Conservation (phyloP, 2,888 invertebrate species). For the Lasiommata megera region DNA sequence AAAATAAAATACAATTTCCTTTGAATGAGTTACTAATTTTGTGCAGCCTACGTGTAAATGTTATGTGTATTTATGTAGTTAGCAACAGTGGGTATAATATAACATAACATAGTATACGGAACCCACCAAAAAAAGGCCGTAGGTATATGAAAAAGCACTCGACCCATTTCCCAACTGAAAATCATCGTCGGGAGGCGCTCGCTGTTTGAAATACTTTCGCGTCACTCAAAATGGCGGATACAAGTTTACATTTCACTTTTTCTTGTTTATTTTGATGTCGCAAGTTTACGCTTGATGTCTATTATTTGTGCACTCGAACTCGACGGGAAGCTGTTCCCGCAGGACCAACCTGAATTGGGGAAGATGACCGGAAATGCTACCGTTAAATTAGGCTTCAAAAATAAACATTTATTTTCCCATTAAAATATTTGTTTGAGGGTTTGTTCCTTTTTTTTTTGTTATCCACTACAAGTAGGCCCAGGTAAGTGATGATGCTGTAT, state of each 20-base stretch:
- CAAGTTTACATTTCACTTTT: slow-evolving; percentile 26
- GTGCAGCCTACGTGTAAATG: too few species aligned
- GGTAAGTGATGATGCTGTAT: too few species aligned
- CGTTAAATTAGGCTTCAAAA: too few species aligned
- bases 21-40: too few species aligned
- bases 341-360: too few species aligned
- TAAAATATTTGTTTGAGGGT: too few species aligned
- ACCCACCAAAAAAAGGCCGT: slow-evolving; percentile 18
- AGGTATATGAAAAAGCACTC: slow-evolving; percentile 27
- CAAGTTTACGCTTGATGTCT: neutral
- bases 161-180: slow-evolving; percentile 32
- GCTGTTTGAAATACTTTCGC: slow-evolving; percentile 30
- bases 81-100: neutral
- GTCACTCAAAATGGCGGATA: slow-evolving; percentile 28
- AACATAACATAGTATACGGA: neutral
- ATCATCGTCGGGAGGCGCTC: slow-evolving; percentile 28
- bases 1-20: too few species aligned
- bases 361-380: too few species aligned
- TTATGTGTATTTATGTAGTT: too few species aligned
- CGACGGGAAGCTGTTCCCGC: neutral
- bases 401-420: too few species aligned
- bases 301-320: neutral
- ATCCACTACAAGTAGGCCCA: too few species aligned
- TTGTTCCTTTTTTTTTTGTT: too few species aligned
- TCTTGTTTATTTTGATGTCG: slow-evolving; percentile 15